Evolutionary conservation across 1,140 invertebrate species (phyloP).

Genomic region (Drosophila sucinea): DNA sequence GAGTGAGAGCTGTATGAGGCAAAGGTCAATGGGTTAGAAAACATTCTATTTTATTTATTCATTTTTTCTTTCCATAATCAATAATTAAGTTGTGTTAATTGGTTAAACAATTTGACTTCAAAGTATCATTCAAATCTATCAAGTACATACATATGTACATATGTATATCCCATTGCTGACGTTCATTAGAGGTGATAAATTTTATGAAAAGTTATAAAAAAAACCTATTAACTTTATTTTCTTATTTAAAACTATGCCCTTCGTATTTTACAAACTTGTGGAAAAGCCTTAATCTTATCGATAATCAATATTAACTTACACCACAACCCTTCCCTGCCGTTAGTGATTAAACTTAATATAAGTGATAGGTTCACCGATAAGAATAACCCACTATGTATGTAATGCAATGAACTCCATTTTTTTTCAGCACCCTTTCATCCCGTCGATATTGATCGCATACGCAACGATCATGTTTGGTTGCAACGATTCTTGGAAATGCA

Average conservation of each 20-base stretch:
- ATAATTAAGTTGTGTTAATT: background rate
- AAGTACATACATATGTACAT: too few relatives aligned
- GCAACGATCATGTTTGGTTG: constrained; percentile 88
- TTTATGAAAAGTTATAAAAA: too few relatives aligned
- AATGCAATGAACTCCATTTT: background rate
- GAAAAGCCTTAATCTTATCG: background rate
- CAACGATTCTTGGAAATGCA: constrained; percentile 88
- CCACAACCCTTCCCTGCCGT: background rate
- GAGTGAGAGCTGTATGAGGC: background rate
- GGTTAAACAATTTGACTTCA: background rate
- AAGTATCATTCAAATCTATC: too few relatives aligned
- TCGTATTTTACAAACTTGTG: too few relatives aligned
- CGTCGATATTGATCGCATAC: constrained; percentile 88
- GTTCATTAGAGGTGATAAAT: too few relatives aligned
- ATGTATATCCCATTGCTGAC: too few relatives aligned
- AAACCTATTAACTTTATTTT: too few relatives aligned
- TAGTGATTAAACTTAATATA: background rate
- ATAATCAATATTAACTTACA: background rate
- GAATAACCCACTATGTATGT: background rate
- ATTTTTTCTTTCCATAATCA: background rate
- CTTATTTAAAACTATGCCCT: too few relatives aligned
- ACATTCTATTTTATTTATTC: background rate
- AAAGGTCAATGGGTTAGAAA: background rate
- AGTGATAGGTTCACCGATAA: background rate
- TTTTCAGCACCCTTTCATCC: constrained; percentile 84